Percentiles rank a stretch among this genome's conserved stretches.
Evolutionary conservation across 2,797 vertebrate species (phyloP).

Genomic region (Gymnoscopelus microlampas): DNA sequence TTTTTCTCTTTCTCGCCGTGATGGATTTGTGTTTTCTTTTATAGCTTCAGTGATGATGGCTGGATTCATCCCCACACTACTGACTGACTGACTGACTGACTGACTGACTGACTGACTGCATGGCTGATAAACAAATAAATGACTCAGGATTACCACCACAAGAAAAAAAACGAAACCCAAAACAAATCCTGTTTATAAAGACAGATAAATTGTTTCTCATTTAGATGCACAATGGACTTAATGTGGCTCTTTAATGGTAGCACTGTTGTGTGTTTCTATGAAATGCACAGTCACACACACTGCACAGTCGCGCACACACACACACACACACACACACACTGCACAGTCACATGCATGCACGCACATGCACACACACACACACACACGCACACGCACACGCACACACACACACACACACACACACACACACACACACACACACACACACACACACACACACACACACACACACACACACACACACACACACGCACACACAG

Average conservation of each 20-base stretch:
- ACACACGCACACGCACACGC: too few species aligned
- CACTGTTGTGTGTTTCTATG: not conserved
- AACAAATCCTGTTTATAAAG: too few species aligned
- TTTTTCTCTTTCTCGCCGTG: not conserved
- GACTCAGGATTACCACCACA: too few species aligned
- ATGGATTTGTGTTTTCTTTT: conserved; percentile 27
- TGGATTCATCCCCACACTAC: conserved; percentile 1
- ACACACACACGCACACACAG: too few species aligned
- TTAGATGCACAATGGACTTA: not conserved
- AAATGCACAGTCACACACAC: not conserved
- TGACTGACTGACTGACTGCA: not conserved
- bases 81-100: too few species aligned
- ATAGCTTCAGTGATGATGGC: conserved; percentile 5
- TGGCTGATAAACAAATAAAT: not conserved
- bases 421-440: too few species aligned
- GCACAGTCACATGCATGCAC: not conserved
- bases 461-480: too few species aligned
- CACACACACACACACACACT: too few species aligned
- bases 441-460: too few species aligned
- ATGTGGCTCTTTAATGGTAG: not conserved
- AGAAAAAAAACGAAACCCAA: too few species aligned
- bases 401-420: too few species aligned
- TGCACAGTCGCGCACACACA: not conserved
- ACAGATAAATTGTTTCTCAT: not conserved
- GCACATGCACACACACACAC: too few species aligned